Percentiles rank a stretch among this genome's conserved stretches.
Evolutionary conservation across 2,888 invertebrate genomes (phyloP).

Genomic region (Mesochorus sp.): DNA sequence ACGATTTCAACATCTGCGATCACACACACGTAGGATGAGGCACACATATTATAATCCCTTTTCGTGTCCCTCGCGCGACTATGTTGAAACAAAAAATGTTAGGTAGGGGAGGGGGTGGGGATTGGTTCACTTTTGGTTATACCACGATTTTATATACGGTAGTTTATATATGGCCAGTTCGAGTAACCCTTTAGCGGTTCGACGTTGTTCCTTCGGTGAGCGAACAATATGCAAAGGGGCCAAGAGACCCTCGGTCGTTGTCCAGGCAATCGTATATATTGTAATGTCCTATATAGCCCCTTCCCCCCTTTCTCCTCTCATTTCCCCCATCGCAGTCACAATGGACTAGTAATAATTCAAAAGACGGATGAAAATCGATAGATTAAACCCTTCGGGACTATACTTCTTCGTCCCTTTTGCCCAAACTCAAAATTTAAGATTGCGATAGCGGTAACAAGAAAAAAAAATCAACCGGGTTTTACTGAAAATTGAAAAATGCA

Average conservation of each 20-base stretch:
- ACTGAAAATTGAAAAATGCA: no score
- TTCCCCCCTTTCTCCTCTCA: no score
- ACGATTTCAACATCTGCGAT: slow-evolving; percentile 46
- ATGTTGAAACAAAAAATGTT: slow-evolving; percentile 61
- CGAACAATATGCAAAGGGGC: slow-evolving; percentile 58
- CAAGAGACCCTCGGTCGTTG: slow-evolving; percentile 48
- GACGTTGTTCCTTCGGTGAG: slow-evolving; percentile 29
- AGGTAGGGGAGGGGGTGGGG: background rate
- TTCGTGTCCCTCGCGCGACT: slow-evolving; percentile 35
- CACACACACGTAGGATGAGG: background rate
- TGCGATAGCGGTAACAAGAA: no score
- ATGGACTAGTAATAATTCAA: slow-evolving; percentile 75
- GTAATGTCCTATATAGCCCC: background rate
- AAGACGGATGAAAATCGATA: slow-evolving; percentile 77
- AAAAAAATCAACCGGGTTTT: no score
- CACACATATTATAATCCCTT: slow-evolving; percentile 1
- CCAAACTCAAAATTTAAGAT: no score
- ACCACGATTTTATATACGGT: no score
- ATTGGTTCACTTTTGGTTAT: slow-evolving; percentile 19
- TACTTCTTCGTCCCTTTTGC: no score
- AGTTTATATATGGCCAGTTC: no score
- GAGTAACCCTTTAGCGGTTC: slow-evolving; percentile 58
- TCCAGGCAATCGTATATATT: slow-evolving; percentile 40
- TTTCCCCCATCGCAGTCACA: no score
- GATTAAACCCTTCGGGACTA: background rate